Evolutionary conservation across 2,113 vertebrate genomes (phyloP).

Genomic region (Candoia aspera): DNA sequence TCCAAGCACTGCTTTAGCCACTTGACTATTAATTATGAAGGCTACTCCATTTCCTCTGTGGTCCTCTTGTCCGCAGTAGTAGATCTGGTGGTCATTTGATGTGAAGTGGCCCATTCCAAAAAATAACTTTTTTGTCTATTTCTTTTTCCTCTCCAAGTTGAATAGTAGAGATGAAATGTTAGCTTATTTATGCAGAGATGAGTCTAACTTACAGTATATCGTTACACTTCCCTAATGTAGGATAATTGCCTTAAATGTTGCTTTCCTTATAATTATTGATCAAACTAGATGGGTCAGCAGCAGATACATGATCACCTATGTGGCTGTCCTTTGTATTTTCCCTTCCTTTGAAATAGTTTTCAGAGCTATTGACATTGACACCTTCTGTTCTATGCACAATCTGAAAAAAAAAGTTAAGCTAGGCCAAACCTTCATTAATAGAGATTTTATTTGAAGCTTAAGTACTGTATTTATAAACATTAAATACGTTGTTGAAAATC

Average conservation of each 20-base stretch:
- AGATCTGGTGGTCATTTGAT: no score
- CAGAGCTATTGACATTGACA: slow-evolving; percentile 42
- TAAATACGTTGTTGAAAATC: neutral
- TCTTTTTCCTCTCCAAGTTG: neutral
- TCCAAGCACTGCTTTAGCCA: no score
- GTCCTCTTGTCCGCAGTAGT: no score
- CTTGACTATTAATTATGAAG: no score
- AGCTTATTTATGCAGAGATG: neutral
- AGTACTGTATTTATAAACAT: neutral
- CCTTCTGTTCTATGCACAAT: slow-evolving; percentile 45
- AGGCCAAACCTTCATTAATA: neutral
- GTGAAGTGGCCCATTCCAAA: no score
- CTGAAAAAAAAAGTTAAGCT: neutral
- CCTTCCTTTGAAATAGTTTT: slow-evolving; percentile 48
- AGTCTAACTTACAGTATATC: neutral
- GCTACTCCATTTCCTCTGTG: no score
- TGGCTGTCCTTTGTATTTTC: slow-evolving; percentile 40
- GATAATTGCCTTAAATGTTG: neutral
- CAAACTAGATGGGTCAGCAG: neutral
- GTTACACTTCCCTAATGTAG: neutral
- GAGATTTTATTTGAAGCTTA: neutral
- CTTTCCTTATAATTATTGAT: neutral
- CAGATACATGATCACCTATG: slow-evolving; percentile 11
- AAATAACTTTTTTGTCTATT: neutral
- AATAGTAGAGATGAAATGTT: neutral